Conservation (phyloP, 2,797 vertebrate species). For the Calcarius lapponicus region DNA sequence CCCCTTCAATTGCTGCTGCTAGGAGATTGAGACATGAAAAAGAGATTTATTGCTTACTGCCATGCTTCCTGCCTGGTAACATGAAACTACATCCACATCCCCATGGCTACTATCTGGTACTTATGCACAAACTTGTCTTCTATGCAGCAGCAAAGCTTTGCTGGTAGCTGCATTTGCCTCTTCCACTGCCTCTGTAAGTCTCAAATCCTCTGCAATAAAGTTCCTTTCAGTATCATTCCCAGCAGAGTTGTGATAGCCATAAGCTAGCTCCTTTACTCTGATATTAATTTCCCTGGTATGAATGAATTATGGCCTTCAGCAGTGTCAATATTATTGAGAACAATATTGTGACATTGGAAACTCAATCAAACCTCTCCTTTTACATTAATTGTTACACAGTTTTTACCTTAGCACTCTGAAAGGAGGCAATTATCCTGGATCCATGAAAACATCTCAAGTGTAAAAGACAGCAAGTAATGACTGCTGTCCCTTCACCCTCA, state of each 20-base stretch:
- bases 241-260: background rate
- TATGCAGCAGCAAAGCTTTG: background rate
- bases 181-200: background rate
- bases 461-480: background rate
- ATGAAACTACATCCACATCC: background rate
- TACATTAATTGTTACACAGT: background rate
- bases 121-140: background rate
- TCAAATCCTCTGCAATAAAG: background rate
- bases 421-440: background rate
- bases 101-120: background rate
- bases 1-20: background rate
- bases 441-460: background rate
- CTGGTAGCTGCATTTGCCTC: background rate
- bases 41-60: background rate
- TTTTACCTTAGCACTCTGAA: background rate
- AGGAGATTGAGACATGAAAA: background rate
- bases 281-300: constrained; percentile 9
- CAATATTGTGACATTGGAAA: background rate
- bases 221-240: background rate
- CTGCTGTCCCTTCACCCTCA: background rate
- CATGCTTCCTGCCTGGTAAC: background rate
- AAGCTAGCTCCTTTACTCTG: background rate
- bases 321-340: background rate
- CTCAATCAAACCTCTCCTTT: background rate
- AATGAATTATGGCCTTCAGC: constrained; percentile 6